phyloP scores from a whole-genome alignment of 2,888 invertebrate genomes.

The Drosophila formosana region DNA sequence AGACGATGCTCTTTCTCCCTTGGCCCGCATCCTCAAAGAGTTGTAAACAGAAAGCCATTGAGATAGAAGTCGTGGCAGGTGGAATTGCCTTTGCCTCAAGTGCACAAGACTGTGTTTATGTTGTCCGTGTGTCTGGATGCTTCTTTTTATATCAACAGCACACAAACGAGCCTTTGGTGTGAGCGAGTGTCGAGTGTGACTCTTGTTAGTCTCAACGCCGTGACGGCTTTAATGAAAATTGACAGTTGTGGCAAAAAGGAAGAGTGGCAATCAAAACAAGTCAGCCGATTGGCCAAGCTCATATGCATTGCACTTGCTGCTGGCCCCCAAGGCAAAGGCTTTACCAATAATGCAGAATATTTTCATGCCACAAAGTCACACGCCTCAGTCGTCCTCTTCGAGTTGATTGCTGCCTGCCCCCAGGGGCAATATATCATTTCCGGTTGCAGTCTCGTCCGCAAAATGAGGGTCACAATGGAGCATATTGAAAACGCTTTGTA shows the following conservation, averaged over 20 bases:
- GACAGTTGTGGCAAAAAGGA: conserved; percentile 40
- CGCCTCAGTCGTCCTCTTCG: neutral
- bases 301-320: neutral
- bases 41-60: conserved; percentile 40
- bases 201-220: conserved; percentile 7
- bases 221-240: conserved; percentile 52
- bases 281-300: conserved; percentile 28
- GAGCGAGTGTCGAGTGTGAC: neutral
- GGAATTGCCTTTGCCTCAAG: conserved; percentile 38
- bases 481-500: conserved; percentile 48
- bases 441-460: conserved; percentile 27
- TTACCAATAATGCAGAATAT: conserved; percentile 23
- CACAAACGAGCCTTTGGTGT: conserved; percentile 5
- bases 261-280: conserved; percentile 43
- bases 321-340: conserved; percentile 4
- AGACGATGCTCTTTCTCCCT: conserved; percentile 11
- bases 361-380: conserved; percentile 18
- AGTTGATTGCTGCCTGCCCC: conserved; percentile 34
- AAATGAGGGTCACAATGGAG: conserved; percentile 30
- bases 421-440: conserved; percentile 48
- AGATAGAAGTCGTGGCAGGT: conserved; percentile 35
- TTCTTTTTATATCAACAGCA: conserved; percentile 27
- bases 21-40: conserved; percentile 39
- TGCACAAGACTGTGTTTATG: conserved; percentile 19
- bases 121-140: conserved; percentile 15